Evolutionary conservation across 1,140 invertebrate genomes (phyloP), one percentile per base, ranked within the genome.

Genomic region (Phymorhynchus buccinoides): DNA sequence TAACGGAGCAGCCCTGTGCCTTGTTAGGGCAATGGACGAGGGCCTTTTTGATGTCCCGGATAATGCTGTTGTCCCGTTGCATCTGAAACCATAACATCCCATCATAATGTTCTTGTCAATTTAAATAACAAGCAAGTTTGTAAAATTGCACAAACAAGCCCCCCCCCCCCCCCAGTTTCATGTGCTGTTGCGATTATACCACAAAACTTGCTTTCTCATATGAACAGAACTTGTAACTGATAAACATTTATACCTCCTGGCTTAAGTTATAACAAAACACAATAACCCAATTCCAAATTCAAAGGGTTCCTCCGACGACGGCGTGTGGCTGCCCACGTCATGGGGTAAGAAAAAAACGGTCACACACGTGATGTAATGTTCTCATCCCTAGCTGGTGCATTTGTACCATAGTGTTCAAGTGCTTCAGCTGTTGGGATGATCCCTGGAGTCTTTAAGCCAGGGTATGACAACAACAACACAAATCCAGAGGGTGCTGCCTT

Each of bases 1-100:
- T 83, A 14, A 32, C 9, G 39, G 62, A 27, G 44, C 83, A 84
- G 1, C 71, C 71, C 37, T 30, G 41, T 22, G 27, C 9, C n/a
- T 56, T 77, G 52, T 84, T 84, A 6, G 4, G 16, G 27, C 83
- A 84, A 56, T 62, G 66, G 6, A 84, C 73, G 12, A 78, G 27
- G 12, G 75, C 44, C n/a, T 37, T 78, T 78, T 84, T 75, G 7
- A 84, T 75, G 37, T 84, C 83, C 22, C 83, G 71, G 4, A 14
- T 14, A 22, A 73, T 56, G 52, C 83, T 84, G 2, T 41, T 77
- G 39, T 84, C 83, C 18, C 22, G 41, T 27, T 18, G 35, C 12
- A 84, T 39, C 83, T 84, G 71, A 41, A 77, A 71, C 27, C n/a
- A n/a, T n/a, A n/a, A n/a, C n/a, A n/a, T n/a, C n/a, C n/a, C n/a